Base-by-base conservation (phyloP, 2,113 vertebrate species). In the Gasterosteus nipponicus region DNA sequence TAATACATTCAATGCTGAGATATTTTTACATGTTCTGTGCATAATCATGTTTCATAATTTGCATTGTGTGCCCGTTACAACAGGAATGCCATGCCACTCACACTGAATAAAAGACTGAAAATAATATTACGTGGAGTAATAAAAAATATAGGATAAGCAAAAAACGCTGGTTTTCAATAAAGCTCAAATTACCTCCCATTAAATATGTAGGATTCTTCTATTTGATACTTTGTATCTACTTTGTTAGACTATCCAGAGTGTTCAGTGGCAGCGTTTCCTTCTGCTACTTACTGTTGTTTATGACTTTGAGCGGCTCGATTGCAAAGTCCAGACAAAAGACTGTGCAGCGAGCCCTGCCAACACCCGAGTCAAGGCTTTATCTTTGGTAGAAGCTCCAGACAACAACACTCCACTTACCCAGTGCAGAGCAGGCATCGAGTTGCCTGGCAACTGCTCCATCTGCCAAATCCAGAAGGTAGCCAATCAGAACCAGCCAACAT, bases 401-500 rank as follows among this genome's bases (percentile, higher is more conserved):
- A 58, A 77, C 58, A 80, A 56, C 81, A 67, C 57, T 81, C 29
- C 72, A 94, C 96, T 96, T 86, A 97, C 97, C 96, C 67, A 95
- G 81, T 0, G 94, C 95, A 0, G 94, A 96, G 88, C 96, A 98
- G 51, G 95, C 94, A 2, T 94, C 65, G 7, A 98, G 93, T 85
- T 86, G 94, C 74, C 96, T 95, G 79, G 95, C 96, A 67, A 97
- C 95, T 0, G 97, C 94, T 26, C 96, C 95, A 1, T 97, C 94
- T 0, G 95, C 96, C 83, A 96, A 91, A 79, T 98, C 96, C 61
- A 98, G 88, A 49, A 98, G 94, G 86, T 98, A 98, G 18, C 97
- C 95, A 71, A 96, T 91, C 80, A 98, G 94, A 57, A 98, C 92
- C 84, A 98, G 91, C 97, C 97, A 98, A 87, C 96, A 96, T 0